Evolutionary conservation across 2,113 vertebrate species (phyloP).

Genomic region (Arenaria interpres): DNA sequence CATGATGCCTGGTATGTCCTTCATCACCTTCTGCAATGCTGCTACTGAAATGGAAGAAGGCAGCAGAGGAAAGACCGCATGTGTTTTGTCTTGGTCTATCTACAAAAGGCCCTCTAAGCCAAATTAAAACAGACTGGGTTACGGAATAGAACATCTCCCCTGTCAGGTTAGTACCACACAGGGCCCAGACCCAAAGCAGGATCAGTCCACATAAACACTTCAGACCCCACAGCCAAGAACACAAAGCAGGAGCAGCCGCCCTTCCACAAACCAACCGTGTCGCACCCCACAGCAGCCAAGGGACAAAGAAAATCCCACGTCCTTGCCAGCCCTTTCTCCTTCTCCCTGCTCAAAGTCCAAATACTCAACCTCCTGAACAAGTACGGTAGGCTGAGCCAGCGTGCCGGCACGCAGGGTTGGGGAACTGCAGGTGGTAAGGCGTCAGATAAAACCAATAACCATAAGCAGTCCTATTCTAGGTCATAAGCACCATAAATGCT

Average conservation of each 20-base stretch:
- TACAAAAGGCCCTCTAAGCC: neutral
- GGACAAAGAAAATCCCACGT: neutral
- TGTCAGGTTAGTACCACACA: neutral
- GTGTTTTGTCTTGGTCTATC: neutral
- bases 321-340: neutral
- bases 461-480: neutral
- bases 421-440: neutral
- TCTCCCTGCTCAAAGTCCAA: neutral
- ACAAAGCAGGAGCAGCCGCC: neutral
- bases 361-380: neutral
- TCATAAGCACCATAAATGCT: neutral
- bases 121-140: neutral
- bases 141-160: rapidly evolving
- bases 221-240: neutral
- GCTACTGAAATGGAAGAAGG: no score
- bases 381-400: neutral
- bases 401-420: neutral
- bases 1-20: neutral
- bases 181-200: neutral
- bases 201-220: neutral
- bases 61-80: neutral
- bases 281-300: neutral
- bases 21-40: no score
- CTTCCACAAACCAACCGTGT: neutral
- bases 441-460: neutral